Conservation (phyloP, 2,888 invertebrate genomes). For the Athripsodes cinereus region DNA sequence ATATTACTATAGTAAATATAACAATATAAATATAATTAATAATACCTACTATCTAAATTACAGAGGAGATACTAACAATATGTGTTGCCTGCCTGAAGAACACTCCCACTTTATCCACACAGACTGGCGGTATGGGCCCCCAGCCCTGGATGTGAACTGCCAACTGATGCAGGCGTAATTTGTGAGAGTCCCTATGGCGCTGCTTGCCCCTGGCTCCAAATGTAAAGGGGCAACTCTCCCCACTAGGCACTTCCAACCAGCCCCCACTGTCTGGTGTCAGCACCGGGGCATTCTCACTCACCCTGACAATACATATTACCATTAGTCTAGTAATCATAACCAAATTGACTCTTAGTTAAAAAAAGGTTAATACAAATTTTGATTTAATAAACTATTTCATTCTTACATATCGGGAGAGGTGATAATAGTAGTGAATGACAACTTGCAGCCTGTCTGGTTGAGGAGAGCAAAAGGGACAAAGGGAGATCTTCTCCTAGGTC, state of each 20-base stretch:
- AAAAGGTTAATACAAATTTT: background rate
- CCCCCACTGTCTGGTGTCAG: constrained; percentile 47
- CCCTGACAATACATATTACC: constrained; percentile 9
- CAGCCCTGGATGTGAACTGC: constrained; percentile 87
- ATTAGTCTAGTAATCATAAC: too few species aligned
- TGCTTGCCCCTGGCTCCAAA: constrained; percentile 73
- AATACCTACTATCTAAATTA: background rate
- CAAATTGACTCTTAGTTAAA: too few species aligned
- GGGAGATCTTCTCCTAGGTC: constrained; percentile 71
- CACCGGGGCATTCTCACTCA: constrained; percentile 31
- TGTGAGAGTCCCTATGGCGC: constrained; percentile 68
- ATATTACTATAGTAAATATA: too few species aligned
- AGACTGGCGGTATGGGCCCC: constrained; percentile 79
- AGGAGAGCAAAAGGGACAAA: constrained; percentile 92
- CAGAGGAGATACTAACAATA: constrained; percentile 25
- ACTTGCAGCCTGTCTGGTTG: constrained; percentile 82
- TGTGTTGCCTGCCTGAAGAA: constrained; percentile 73
- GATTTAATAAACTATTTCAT: background rate
- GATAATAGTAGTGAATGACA: constrained; percentile 82
- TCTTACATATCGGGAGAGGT: constrained; percentile 57
- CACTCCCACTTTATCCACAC: constrained; percentile 92
- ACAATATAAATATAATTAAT: background rate
- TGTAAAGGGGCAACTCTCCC: constrained; percentile 77
- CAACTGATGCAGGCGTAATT: constrained; percentile 78
- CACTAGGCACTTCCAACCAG: constrained; percentile 69